Conservation (phyloP, 2,113 vertebrate species). For the Choloepus hoffmanni region DNA sequence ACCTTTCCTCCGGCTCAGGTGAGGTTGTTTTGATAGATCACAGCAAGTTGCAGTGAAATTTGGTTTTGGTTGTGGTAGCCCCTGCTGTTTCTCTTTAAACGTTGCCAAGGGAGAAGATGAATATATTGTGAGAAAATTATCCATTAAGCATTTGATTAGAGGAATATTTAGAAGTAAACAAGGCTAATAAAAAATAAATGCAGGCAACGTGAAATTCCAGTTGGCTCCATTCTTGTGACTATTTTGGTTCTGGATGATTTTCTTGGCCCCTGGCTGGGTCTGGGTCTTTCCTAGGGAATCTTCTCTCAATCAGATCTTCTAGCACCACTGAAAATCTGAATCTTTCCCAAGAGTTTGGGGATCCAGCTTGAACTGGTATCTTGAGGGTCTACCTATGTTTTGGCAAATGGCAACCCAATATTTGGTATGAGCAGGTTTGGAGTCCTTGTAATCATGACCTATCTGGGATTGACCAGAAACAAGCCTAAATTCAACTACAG, state of each 20-base stretch:
- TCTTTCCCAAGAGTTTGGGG: neutral
- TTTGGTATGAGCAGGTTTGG: neutral
- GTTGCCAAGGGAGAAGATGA: neutral
- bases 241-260: neutral
- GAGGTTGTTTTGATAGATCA: neutral
- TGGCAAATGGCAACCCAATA: neutral
- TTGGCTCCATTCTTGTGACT: neutral
- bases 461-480: neutral
- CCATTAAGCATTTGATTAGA: neutral
- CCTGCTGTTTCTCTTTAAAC: neutral
- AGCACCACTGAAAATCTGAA: neutral
- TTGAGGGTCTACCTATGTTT: neutral
- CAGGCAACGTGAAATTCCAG: fast-evolving
- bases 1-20: neutral
- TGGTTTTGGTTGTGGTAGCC: neutral
- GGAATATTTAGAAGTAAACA: neutral
- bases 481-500: neutral
- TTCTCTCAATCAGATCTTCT: neutral
- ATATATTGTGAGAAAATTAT: neutral
- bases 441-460: neutral
- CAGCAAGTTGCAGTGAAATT: neutral
- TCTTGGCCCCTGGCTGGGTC: neutral
- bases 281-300: neutral
- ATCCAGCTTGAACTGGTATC: neutral
- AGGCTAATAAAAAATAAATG: neutral